phyloP scores from a whole-genome alignment of 2,888 invertebrate species.

The Chrysina gloriosa region DNA sequence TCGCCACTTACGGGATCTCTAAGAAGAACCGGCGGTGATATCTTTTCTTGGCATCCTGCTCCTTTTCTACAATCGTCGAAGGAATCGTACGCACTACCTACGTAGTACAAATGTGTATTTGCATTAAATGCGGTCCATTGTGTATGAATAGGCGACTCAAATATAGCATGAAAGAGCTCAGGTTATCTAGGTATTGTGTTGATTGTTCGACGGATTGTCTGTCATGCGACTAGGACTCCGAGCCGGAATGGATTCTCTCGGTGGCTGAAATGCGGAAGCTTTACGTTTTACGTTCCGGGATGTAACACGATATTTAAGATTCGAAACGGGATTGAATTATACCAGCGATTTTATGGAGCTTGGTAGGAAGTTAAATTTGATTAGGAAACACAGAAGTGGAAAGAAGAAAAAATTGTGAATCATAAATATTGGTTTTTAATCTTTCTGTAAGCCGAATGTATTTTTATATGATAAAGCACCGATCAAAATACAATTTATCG shows the following conservation, averaged over 20 bases:
- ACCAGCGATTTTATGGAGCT: no score
- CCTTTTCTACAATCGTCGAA: conserved; percentile 39
- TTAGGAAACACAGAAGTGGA: no score
- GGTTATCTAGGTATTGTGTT: conserved; percentile 55
- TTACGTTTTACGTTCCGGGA: conserved; percentile 9
- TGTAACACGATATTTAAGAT: conserved; percentile 18
- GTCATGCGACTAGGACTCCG: conserved; percentile 53
- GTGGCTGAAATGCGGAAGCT: conserved; percentile 27
- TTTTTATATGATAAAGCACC: no score
- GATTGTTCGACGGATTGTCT: conserved; percentile 56
- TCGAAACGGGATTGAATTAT: no score
- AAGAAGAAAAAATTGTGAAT: no score
- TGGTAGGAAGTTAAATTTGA: no score
- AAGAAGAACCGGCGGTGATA: neutral
- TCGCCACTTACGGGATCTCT: conserved; percentile 47
- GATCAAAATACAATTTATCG: no score
- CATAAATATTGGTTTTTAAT: no score
- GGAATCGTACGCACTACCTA: neutral
- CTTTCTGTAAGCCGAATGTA: no score
- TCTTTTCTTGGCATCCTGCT: neutral
- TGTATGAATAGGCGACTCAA: conserved; percentile 55
- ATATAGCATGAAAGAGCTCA: conserved; percentile 55
- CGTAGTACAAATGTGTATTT: conserved; percentile 17
- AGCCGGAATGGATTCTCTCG: neutral
- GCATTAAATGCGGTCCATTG: conserved; percentile 58